Percentiles rank a stretch among this genome's conserved stretches.
Conservation (phyloP, 2,113 vertebrate genomes). For the Nothocercus nigrocapillus region DNA sequence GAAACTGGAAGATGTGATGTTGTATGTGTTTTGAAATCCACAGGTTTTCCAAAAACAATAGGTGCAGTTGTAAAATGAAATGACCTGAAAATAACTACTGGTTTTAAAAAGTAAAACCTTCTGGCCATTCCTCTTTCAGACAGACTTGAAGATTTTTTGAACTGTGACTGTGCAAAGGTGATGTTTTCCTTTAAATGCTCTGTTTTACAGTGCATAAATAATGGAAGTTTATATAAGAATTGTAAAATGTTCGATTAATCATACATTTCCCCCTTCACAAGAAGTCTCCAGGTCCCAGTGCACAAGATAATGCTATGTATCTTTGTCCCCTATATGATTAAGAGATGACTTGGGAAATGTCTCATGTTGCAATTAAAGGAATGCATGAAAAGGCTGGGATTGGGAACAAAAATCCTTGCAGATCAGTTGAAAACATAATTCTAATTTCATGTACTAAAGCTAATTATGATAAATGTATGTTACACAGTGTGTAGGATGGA, state of each 20-base stretch:
- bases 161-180: background rate
- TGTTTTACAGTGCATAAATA: background rate
- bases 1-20: background rate
- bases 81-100: background rate
- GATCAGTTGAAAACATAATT: background rate
- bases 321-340: background rate
- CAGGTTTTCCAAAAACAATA: background rate
- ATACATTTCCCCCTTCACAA: rapidly evolving
- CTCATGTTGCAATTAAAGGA: background rate
- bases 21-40: background rate
- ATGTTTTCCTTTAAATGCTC: background rate
- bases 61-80: background rate
- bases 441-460: background rate
- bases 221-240: background rate
- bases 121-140: background rate
- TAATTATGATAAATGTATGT: background rate
- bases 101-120: background rate
- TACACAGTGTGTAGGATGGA: too few species aligned
- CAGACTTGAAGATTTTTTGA: background rate
- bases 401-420: background rate
- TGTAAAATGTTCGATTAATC: background rate
- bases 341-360: background rate
- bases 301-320: background rate
- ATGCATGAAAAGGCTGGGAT: background rate
- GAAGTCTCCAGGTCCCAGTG: background rate